Conservation (phyloP, 2,888 invertebrate species). For the Apotomis turbidana region DNA sequence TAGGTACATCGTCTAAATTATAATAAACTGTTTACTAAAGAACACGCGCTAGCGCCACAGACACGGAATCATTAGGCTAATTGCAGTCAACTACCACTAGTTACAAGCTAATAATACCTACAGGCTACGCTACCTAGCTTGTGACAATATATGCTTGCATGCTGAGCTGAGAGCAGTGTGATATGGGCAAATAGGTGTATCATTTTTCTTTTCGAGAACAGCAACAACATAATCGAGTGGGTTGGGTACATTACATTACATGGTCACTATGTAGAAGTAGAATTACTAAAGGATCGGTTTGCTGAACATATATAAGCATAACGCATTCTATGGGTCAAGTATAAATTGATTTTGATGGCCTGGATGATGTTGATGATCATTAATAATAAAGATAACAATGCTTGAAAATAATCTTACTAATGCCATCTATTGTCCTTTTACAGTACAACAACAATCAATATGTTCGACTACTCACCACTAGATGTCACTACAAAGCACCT, state of each 20-base stretch:
- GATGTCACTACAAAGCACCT: conserved; percentile 42
- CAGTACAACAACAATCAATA: background rate
- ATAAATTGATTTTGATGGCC: no score
- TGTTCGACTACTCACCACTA: conserved; percentile 30
- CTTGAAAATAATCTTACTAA: background rate
- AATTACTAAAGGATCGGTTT: background rate
- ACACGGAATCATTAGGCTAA: conserved; percentile 19
- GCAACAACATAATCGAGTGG: conserved; percentile 10
- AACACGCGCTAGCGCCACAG: background rate
- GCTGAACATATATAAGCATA: background rate
- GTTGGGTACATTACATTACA: background rate
- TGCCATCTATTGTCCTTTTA: conserved; percentile 13
- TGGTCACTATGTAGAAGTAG: background rate
- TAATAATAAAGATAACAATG: no score
- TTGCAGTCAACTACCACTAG: conserved; percentile 19
- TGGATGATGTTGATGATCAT: no score
- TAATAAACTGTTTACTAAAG: background rate
- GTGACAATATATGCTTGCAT: conserved; percentile 6
- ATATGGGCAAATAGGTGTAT: conserved; percentile 18
- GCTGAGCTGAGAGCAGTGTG: background rate
- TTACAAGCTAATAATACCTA: conserved; percentile 14
- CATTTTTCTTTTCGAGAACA: conserved; percentile 18
- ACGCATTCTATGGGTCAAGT: no score
- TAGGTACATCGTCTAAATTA: background rate
- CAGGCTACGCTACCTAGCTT: background rate